Conservation (phyloP, 2,113 vertebrate species). For the Pionites leucogaster region DNA sequence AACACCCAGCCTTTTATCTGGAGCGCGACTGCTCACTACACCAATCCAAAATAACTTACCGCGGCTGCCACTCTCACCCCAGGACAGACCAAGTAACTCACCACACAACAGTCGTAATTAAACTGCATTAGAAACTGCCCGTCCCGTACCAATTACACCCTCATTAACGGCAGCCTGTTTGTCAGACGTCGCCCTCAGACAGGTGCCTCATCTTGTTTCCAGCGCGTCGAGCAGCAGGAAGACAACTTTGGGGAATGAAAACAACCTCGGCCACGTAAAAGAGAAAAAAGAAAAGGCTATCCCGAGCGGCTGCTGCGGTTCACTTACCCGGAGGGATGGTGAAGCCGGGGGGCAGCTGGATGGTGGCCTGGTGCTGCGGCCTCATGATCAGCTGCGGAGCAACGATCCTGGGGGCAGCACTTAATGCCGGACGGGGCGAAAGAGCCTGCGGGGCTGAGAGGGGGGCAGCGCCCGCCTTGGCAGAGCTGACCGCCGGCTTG, state of each 20-base stretch:
- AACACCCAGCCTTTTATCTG: background rate
- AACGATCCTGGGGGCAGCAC: slow-evolving; percentile 77
- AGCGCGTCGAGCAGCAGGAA: background rate
- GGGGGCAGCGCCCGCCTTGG: slow-evolving; percentile 64
- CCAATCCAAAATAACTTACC: background rate
- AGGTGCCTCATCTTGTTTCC: background rate
- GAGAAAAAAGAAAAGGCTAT: too few species aligned
- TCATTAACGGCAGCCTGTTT: background rate
- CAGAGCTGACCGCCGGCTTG: slow-evolving; percentile 57
- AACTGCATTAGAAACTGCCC: background rate
- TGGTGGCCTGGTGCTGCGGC: slow-evolving; percentile 85
- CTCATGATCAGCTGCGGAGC: slow-evolving; percentile 86
- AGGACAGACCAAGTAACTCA: background rate
- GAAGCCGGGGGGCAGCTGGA: slow-evolving; percentile 87
- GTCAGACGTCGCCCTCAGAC: background rate
- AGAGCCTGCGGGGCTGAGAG: slow-evolving; percentile 67
- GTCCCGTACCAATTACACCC: background rate
- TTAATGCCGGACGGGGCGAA: slow-evolving; percentile 69
- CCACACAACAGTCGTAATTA: too few species aligned
- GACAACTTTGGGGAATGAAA: background rate
- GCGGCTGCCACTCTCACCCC: background rate
- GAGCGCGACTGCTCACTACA: background rate
- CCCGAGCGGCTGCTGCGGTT: background rate
- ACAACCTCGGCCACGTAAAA: background rate
- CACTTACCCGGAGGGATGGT: slow-evolving; percentile 87